phyloP scores from a whole-genome alignment of 2,888 invertebrate species.

The Octodonta nipae region DNA sequence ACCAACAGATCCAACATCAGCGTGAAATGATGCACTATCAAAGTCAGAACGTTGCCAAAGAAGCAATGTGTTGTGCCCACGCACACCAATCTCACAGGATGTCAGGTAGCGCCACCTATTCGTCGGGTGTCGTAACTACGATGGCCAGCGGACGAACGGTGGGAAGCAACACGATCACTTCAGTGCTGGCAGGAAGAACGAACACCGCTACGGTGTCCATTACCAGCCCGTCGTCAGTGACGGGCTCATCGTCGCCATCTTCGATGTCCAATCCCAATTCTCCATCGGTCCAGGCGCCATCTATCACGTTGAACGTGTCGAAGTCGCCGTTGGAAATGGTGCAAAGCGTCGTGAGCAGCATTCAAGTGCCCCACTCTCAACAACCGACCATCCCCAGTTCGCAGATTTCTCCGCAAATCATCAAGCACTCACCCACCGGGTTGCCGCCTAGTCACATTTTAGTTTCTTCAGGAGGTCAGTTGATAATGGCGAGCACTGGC shows the following conservation, averaged over 20 bases:
- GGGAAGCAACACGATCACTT: slow-evolving; percentile 69
- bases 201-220: slow-evolving; percentile 66
- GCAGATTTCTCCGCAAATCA: slow-evolving; percentile 32
- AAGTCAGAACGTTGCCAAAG: not conserved
- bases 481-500: slow-evolving; percentile 48
- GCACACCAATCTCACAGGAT: not conserved
- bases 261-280: slow-evolving; percentile 10
- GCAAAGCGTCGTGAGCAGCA: slow-evolving; percentile 59
- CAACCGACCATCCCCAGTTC: slow-evolving; percentile 25
- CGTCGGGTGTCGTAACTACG: slow-evolving; percentile 40
- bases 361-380: slow-evolving; percentile 43
- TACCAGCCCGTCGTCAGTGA: slow-evolving; percentile 44
- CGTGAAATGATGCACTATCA: not conserved
- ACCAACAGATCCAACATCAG: not conserved
- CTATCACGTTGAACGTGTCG: slow-evolving; percentile 34
- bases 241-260: slow-evolving; percentile 28
- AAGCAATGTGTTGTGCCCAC: slow-evolving; percentile 1
- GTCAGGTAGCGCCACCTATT: slow-evolving; percentile 5
- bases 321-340: slow-evolving; percentile 65
- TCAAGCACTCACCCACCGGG: slow-evolving; percentile 38
- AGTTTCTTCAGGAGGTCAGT: slow-evolving; percentile 63
- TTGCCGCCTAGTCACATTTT: slow-evolving; percentile 55
- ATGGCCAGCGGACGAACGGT: slow-evolving; percentile 64
- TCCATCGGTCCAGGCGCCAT: slow-evolving; percentile 14
- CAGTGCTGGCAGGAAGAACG: slow-evolving; percentile 63